These are phyloP conservation scores for Lynx canadensis DNA, from an alignment of 2,113 vertebrate species.

Conservation along the genomic window DNA sequence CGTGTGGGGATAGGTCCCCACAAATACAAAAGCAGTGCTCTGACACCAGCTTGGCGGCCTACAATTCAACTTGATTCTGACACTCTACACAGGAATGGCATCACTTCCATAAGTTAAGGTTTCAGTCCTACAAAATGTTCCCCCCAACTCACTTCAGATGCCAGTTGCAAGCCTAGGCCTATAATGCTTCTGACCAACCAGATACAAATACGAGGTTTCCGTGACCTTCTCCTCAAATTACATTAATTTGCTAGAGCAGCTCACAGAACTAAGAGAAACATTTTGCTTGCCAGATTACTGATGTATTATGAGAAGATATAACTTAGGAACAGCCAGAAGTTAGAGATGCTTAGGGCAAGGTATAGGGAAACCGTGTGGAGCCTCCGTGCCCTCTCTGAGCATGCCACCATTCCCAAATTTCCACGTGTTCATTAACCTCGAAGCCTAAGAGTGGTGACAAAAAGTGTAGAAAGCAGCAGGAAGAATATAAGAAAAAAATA, in stretches of 20 bases:
- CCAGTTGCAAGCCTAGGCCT: not conserved
- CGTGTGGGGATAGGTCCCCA: not conserved
- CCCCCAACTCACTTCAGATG: not conserved
- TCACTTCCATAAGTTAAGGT: not conserved
- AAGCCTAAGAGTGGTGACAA: slow-evolving; percentile 88
- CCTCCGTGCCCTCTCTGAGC: not conserved
- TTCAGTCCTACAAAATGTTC: not conserved
- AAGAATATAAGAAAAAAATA: slow-evolving; percentile 80
- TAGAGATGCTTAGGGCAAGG: not conserved
- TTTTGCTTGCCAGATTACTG: not conserved
- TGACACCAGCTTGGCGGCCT: not conserved
- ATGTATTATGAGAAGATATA: not conserved
- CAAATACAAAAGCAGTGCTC: not conserved
- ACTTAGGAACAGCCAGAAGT: not conserved
- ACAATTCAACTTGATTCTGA: not conserved
- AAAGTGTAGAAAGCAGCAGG: slow-evolving; percentile 92
- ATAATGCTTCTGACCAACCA: not conserved
- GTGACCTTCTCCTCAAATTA: not conserved
- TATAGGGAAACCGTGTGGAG: not conserved
- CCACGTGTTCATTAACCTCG: not conserved
- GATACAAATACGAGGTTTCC: not conserved
- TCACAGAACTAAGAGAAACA: not conserved
- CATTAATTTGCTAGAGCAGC: not conserved
- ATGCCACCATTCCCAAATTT: no score
- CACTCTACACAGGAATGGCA: not conserved